Evolutionary conservation across 35 echinoderm and acorn worm species (phyloP).

Genomic region (Heliocidaris erythrogramma): DNA sequence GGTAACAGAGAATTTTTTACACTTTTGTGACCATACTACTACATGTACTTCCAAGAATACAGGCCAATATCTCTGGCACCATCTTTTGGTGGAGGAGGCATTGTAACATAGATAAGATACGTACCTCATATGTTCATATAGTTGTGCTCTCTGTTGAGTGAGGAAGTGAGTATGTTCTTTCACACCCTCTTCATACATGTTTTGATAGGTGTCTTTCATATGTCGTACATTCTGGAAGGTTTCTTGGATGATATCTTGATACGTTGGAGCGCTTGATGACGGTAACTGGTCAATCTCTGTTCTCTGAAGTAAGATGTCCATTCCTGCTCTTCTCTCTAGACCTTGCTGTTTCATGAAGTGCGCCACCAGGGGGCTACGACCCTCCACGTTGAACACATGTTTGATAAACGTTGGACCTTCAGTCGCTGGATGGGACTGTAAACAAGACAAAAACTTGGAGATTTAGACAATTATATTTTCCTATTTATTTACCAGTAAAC

Average conservation of each 20-base stretch:
- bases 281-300: slow-evolving; percentile 93
- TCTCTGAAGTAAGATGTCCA: slow-evolving; percentile 69
- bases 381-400: slow-evolving; percentile 74
- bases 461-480: no score
- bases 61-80: no score
- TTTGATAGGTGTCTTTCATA: slow-evolving; percentile 75
- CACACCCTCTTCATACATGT: slow-evolving; percentile 81
- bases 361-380: slow-evolving; percentile 85
- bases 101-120: background rate
- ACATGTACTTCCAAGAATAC: no score
- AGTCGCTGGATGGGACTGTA: slow-evolving; percentile 85
- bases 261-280: slow-evolving; percentile 76
- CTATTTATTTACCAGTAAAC: no score
- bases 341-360: slow-evolving; percentile 91
- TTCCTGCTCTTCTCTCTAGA: slow-evolving; percentile 76
- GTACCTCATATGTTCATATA: slow-evolving; percentile 91
- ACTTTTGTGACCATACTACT: no score
- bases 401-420: slow-evolving; percentile 82
- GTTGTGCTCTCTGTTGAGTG: slow-evolving; percentile 70
- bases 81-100: no score
- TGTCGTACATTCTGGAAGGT: slow-evolving; percentile 75
- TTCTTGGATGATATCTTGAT: slow-evolving; percentile 90
- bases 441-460: background rate
- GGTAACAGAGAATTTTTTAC: no score
- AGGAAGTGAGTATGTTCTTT: slow-evolving; percentile 82